These are phyloP conservation scores for Aphelinus atriplicis DNA, from an alignment of 1,140 invertebrate species.

Conservation along the genomic window DNA sequence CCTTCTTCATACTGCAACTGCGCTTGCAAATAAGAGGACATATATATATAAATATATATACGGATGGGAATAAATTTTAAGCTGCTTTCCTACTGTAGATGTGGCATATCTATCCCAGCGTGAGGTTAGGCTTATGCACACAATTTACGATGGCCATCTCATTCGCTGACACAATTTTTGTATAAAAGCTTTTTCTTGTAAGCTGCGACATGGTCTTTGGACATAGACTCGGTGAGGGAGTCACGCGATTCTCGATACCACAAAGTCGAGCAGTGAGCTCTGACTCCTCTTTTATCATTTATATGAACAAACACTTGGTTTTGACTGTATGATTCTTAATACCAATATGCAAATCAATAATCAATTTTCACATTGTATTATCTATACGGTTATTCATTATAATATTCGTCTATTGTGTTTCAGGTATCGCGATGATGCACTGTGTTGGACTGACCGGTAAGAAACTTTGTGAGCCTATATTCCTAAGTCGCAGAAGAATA, in stretches of 20 bases:
- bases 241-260: too few species aligned
- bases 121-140: slow-evolving; percentile 62
- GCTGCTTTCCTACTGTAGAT: slow-evolving; percentile 13
- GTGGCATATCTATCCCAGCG: slow-evolving; percentile 51
- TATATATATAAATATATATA: too few species aligned
- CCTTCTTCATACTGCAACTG: too few species aligned
- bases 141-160: slow-evolving; percentile 65
- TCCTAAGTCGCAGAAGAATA: too few species aligned
- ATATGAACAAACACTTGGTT: too few species aligned
- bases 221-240: slow-evolving; percentile 11
- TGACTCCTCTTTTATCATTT: too few species aligned
- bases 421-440: slow-evolving; percentile 80
- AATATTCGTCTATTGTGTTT: slow-evolving; percentile 50
- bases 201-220: slow-evolving; percentile 58
- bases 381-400: too few species aligned
- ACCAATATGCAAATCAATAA: too few species aligned
- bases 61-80: slow-evolving; percentile 1
- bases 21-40: too few species aligned
- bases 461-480: slow-evolving; percentile 30
- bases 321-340: too few species aligned
- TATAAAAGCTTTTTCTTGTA: slow-evolving; percentile 68
- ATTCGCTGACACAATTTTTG: slow-evolving; percentile 60
- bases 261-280: too few species aligned
- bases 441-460: slow-evolving; percentile 82
- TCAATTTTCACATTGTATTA: too few species aligned